Evolutionary conservation across 2,888 invertebrate genomes (phyloP).

Genomic region (Diplolepis rosae): DNA sequence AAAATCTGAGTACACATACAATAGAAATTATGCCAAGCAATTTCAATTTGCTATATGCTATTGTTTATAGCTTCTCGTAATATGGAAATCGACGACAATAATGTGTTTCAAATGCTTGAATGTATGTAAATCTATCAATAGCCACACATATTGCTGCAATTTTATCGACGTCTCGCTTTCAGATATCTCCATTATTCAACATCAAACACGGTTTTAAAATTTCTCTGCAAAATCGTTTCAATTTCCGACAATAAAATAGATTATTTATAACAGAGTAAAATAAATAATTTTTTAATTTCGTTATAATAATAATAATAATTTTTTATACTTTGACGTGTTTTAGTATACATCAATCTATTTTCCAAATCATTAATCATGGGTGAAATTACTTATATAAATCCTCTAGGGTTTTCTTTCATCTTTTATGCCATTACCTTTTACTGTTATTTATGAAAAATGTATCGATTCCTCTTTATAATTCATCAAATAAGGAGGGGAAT

Average conservation of each 20-base stretch:
- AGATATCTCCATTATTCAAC: neutral
- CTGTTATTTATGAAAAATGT: neutral
- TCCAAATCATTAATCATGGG: neutral
- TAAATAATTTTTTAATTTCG: neutral
- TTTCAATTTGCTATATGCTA: constrained; percentile 42
- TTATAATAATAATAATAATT: no score
- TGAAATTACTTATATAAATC: neutral
- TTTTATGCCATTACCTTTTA: neutral
- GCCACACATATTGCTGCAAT: neutral
- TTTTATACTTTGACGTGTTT: neutral
- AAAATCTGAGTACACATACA: constrained; percentile 8
- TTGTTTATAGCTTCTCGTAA: constrained; percentile 50
- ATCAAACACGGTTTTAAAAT: neutral
- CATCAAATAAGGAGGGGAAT: no score
- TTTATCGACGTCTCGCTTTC: neutral
- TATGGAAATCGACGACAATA: constrained; percentile 56
- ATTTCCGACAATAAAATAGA: no score
- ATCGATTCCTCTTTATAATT: neutral
- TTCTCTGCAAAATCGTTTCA: no score
- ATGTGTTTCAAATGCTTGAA: constrained; percentile 38
- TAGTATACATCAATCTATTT: neutral
- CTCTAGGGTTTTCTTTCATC: neutral
- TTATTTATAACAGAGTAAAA: neutral
- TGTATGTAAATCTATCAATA: constrained; percentile 25
- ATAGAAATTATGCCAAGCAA: constrained; percentile 30